These are phyloP conservation scores for Pterocles burchelli DNA, from an alignment of 2,113 vertebrate genomes.

Conservation along the genomic window DNA sequence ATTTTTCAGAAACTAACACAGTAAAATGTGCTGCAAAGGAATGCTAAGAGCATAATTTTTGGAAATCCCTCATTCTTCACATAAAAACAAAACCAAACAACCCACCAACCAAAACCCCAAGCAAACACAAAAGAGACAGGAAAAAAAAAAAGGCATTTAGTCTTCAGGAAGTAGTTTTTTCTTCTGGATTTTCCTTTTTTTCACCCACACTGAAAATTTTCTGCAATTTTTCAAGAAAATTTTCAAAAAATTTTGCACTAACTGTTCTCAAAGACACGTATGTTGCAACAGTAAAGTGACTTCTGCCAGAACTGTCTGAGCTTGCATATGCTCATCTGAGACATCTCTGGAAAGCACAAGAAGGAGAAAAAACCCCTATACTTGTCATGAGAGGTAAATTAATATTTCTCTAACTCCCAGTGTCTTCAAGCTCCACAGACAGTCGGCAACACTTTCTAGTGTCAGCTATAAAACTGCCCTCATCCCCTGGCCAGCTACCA, in stretches of 20 bases:
- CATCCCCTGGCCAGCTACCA: not conserved
- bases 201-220: not conserved
- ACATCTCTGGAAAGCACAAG: not conserved
- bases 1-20: not conserved
- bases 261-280: not conserved
- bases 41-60: not conserved
- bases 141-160: not conserved
- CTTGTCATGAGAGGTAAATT: not conserved
- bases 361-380: not conserved
- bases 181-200: not conserved
- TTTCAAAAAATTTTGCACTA: not conserved
- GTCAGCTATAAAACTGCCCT: not conserved
- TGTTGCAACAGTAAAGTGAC: not conserved
- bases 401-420: not conserved
- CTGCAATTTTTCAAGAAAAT: not conserved
- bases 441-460: not conserved
- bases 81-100: not conserved
- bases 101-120: not conserved
- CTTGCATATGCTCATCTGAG: not conserved
- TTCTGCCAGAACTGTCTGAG: not conserved
- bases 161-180: not conserved
- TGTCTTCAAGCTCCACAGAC: not conserved
- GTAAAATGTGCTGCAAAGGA: not conserved
- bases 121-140: not conserved
- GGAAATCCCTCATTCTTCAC: not conserved